phyloP scores from a whole-genome alignment of 2,113 vertebrate species.

The Trachemys scripta region DNA sequence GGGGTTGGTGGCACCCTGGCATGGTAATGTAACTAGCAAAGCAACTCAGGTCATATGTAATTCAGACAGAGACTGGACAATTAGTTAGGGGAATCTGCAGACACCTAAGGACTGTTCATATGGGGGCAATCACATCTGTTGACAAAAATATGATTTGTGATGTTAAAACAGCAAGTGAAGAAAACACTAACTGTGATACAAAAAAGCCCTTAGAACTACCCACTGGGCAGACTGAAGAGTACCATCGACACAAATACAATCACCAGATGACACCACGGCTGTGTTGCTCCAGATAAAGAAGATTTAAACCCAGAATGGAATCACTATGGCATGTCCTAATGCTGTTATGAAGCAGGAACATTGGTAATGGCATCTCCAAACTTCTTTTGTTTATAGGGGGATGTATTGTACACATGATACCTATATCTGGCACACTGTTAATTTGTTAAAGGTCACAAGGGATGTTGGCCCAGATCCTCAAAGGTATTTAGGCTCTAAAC shows the following conservation, averaged over 20 bases:
- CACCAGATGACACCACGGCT: not conserved
- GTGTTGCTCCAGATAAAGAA: not conserved
- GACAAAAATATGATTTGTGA: not conserved
- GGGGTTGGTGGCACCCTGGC: too few relatives aligned
- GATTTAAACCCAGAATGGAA: not conserved
- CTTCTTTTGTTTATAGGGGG: too few relatives aligned
- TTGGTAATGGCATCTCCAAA: not conserved
- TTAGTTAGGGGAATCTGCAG: too few relatives aligned
- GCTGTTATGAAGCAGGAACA: rapidly evolving
- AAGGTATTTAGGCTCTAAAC: too few relatives aligned
- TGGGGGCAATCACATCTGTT: not conserved
- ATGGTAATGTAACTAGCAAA: too few relatives aligned
- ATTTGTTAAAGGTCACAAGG: too few relatives aligned
- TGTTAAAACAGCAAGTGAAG: not conserved
- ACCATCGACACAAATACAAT: not conserved
- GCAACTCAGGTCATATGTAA: not conserved
- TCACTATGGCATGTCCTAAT: not conserved
- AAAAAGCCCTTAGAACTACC: not conserved
- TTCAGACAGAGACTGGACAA: not conserved
- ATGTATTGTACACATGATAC: too few relatives aligned
- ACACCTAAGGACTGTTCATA: too few relatives aligned
- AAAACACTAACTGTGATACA: not conserved
- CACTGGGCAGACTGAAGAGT: not conserved
- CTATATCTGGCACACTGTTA: too few relatives aligned
- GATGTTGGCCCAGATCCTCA: too few relatives aligned